Percentiles rank a stretch among this genome's conserved stretches.
Evolutionary conservation across 2,888 invertebrate species (phyloP).

Genomic region (Mesorhabditis spiculigera): DNA sequence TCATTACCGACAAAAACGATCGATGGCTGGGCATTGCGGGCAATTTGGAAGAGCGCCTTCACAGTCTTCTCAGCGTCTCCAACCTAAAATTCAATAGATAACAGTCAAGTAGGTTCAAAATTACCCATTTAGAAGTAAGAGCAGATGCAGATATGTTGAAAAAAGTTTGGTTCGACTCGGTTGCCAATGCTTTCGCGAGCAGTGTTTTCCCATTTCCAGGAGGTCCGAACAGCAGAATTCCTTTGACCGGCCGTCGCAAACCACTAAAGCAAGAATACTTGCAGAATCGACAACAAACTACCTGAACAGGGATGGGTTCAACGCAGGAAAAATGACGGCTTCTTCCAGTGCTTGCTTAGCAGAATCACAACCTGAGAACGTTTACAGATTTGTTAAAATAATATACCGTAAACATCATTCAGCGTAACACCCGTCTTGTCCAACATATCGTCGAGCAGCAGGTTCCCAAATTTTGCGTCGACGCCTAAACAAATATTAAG

Average conservation of each 20-base stretch:
- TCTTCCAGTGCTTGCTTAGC: conserved; percentile 94
- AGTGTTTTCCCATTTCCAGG: conserved; percentile 86
- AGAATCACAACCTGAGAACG: conserved; percentile 62
- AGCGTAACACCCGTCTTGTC: conserved; percentile 34
- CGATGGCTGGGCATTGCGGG: conserved; percentile 77
- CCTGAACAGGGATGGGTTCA: conserved; percentile 81
- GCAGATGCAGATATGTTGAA: conserved; percentile 98
- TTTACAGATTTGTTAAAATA: neutral
- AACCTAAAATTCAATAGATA: conserved; percentile 8
- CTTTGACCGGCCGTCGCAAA: conserved; percentile 84
- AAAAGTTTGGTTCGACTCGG: conserved; percentile 91
- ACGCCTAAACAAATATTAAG: conserved; percentile 17
- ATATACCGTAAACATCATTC: conserved; percentile 23
- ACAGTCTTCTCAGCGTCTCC: conserved; percentile 96
- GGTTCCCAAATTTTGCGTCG: conserved; percentile 30
- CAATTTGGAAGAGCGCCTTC: conserved; percentile 88
- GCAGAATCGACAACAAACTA: neutral
- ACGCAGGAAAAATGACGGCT: conserved; percentile 52
- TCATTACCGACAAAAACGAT: conserved; percentile 65
- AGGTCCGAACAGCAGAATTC: conserved; percentile 89
- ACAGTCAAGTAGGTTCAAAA: neutral
- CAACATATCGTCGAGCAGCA: conserved; percentile 32
- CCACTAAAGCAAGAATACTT: conserved; percentile 69
- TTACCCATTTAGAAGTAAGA: conserved; percentile 82
- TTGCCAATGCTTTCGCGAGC: conserved; percentile 91